Evolutionary conservation across 2,113 vertebrate species (phyloP).

Genomic region (Maccullochella peelii): DNA sequence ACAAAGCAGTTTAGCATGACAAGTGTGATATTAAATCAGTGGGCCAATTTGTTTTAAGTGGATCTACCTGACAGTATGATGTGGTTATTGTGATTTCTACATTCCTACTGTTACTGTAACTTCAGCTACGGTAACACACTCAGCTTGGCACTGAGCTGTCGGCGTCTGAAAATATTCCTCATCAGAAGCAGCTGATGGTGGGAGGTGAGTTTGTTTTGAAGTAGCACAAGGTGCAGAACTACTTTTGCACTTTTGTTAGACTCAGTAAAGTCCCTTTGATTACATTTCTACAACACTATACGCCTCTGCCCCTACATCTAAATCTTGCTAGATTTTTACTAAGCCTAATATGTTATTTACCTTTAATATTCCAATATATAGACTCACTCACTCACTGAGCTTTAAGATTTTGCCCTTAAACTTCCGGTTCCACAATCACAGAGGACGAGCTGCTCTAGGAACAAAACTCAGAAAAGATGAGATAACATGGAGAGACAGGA

Average conservation of each 20-base stretch:
- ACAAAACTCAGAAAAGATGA: not conserved
- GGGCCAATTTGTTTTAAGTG: slow-evolving; percentile 23
- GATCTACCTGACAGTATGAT: slow-evolving; percentile 1
- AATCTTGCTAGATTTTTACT: not conserved
- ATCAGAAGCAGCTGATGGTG: not conserved
- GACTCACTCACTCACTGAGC: not conserved
- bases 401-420: not conserved
- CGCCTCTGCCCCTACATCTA: not conserved
- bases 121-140: not conserved
- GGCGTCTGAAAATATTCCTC: not conserved
- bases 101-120: not conserved
- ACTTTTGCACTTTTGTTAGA: not conserved
- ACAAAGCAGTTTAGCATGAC: slow-evolving; percentile 6
- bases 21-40: slow-evolving; percentile 25
- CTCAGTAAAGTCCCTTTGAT: not conserved
- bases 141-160: not conserved
- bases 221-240: not conserved
- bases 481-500: too few species aligned
- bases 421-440: not conserved
- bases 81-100: slow-evolving; percentile 7
- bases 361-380: not conserved
- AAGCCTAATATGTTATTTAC: not conserved
- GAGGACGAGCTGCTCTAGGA: not conserved
- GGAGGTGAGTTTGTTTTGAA: slow-evolving; percentile 25
- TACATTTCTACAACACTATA: not conserved